Evolutionary conservation across 2,797 vertebrate species (phyloP).

Genomic region (Sarcophilus harrisii): DNA sequence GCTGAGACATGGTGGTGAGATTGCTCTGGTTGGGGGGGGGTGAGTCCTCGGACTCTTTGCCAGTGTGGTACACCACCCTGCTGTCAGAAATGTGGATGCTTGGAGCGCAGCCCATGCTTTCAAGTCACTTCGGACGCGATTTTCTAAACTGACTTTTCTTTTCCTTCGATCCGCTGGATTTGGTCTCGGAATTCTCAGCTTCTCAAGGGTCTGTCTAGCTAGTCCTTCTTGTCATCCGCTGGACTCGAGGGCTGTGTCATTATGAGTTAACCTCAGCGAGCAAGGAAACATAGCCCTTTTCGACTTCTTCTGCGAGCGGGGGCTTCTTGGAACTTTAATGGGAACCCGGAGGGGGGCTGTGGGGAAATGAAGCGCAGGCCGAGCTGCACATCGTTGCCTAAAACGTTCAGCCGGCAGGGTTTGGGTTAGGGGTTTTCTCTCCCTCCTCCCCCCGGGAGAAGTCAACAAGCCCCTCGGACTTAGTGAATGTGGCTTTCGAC

Average conservation of each 20-base stretch:
- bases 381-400: slow-evolving; percentile 74
- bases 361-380: slow-evolving; percentile 66
- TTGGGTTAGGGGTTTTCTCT: slow-evolving; percentile 16
- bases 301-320: slow-evolving; percentile 71
- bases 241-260: slow-evolving; percentile 72
- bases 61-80: slow-evolving; percentile 93
- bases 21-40: slow-evolving; percentile 94
- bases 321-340: slow-evolving; percentile 71
- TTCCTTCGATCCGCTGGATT: neutral
- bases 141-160: slow-evolving; percentile 27
- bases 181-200: neutral
- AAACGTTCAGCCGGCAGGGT: slow-evolving; percentile 53
- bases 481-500: neutral
- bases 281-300: slow-evolving; percentile 71
- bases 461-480: neutral
- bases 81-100: slow-evolving; percentile 97
- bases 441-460: slow-evolving; percentile 43
- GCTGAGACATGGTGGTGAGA: slow-evolving; percentile 86
- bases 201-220: neutral
- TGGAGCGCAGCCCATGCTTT: slow-evolving; percentile 99
- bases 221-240: slow-evolving; percentile 66
- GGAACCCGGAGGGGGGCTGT: slow-evolving; percentile 67
- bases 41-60: slow-evolving; percentile 94
- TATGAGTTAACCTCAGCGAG: slow-evolving; percentile 54
- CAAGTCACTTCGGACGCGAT: slow-evolving; percentile 86